Evolutionary conservation across 2,888 invertebrate genomes (phyloP).

Genomic region (Malacosoma neustria): DNA sequence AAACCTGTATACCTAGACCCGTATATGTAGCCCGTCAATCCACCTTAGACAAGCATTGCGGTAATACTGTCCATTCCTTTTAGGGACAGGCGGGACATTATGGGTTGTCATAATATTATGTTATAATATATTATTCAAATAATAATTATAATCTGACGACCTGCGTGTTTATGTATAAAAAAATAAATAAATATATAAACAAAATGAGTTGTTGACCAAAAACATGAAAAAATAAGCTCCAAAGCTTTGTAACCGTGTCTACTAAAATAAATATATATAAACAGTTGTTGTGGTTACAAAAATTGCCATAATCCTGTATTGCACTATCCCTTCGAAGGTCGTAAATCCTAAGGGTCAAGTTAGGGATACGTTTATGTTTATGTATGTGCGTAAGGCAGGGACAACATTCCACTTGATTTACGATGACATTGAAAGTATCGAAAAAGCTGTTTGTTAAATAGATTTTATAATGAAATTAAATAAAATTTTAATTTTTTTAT

Average conservation of each 20-base stretch:
- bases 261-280: too few relatives aligned
- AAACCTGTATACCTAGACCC: too few relatives aligned
- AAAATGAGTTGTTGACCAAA: neutral
- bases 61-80: conserved; percentile 3
- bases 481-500: too few relatives aligned
- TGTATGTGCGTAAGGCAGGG: conserved; percentile 15
- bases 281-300: conserved; percentile 9
- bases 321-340: conserved; percentile 24
- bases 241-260: conserved; percentile 18
- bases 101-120: too few relatives aligned
- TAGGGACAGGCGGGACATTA: too few relatives aligned
- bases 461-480: too few relatives aligned
- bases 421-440: too few relatives aligned
- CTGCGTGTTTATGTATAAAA: too few relatives aligned
- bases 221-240: conserved; percentile 1
- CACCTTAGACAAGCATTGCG: conserved; percentile 3
- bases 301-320: conserved; percentile 37
- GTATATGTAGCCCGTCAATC: neutral
- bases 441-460: too few relatives aligned
- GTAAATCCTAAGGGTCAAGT: conserved; percentile 35
- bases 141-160: neutral
- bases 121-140: neutral
- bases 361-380: conserved; percentile 21
- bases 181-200: neutral
- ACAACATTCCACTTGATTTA: too few relatives aligned